phyloP scores from a whole-genome alignment of 1,140 invertebrate species.

The Drosophila hydei region DNA sequence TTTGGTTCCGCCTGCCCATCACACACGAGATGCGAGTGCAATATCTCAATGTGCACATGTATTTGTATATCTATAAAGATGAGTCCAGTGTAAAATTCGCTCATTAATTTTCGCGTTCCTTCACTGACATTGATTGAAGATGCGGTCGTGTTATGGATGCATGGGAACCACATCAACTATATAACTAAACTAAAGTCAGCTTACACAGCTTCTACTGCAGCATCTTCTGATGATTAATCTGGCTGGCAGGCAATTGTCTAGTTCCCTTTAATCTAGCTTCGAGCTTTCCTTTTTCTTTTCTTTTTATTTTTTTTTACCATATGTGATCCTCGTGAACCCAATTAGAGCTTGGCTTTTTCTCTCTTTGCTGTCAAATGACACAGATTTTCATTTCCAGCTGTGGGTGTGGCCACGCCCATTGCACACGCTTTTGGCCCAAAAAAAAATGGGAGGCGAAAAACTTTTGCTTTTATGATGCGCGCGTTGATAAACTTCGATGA shows the following conservation, averaged over 20 bases:
- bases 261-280: slow-evolving; percentile 4
- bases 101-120: slow-evolving; percentile 76
- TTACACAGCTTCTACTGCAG: slow-evolving; percentile 1
- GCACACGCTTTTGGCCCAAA: slow-evolving; percentile 69
- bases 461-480: slow-evolving; percentile 40
- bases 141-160: slow-evolving; percentile 70
- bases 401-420: slow-evolving; percentile 52
- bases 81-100: slow-evolving; percentile 67
- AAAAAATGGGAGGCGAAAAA: too few species aligned
- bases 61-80: slow-evolving; percentile 26
- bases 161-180: slow-evolving; percentile 57
- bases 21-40: slow-evolving; percentile 16
- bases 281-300: slow-evolving; percentile 4
- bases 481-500: slow-evolving; percentile 77
- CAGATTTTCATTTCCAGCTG: slow-evolving; percentile 70
- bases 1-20: slow-evolving; percentile 67
- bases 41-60: slow-evolving; percentile 8
- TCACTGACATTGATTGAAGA: slow-evolving; percentile 78
- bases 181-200: slow-evolving; percentile 4
- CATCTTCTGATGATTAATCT: slow-evolving; percentile 58
- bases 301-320: slow-evolving; percentile 50
- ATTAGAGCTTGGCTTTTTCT: slow-evolving; percentile 56
- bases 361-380: slow-evolving; percentile 58
- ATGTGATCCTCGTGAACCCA: slow-evolving; percentile 69
- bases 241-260: slow-evolving; percentile 39